Conservation (phyloP, 2,888 invertebrate genomes). For the Rhagonycha lutea region DNA sequence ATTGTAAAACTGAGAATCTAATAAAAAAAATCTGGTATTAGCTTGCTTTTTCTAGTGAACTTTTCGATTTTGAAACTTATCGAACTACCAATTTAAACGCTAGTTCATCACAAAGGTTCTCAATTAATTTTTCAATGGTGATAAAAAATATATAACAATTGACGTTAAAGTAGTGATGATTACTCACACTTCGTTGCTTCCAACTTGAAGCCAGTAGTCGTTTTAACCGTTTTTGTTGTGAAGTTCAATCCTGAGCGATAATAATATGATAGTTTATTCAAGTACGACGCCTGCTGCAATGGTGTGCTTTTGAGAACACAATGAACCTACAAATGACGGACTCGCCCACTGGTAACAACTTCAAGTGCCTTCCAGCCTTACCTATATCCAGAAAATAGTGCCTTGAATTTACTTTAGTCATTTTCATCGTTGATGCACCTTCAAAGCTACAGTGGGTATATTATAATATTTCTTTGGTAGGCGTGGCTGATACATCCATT, state of each 20-base stretch:
- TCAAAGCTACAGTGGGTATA: neutral
- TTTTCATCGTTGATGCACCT: neutral
- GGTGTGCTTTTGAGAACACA: conserved; percentile 9
- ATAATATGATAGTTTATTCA: conserved; percentile 18
- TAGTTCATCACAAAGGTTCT: neutral
- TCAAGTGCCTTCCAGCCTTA: neutral
- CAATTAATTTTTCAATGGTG: neutral
- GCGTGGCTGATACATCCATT: neutral
- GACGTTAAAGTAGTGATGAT: neutral
- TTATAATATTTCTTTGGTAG: neutral
- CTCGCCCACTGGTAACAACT: neutral
- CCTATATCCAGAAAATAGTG: neutral
- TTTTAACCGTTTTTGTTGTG: conserved; percentile 15
- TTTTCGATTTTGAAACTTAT: no score
- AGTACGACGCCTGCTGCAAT: conserved; percentile 13
- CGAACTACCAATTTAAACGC: neutral
- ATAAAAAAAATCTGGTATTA: neutral
- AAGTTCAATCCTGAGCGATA: conserved; percentile 11
- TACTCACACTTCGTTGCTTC: neutral
- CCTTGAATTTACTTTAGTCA: neutral
- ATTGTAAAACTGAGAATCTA: neutral
- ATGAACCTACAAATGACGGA: conserved; percentile 8
- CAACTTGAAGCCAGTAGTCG: neutral
- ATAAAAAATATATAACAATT: neutral
- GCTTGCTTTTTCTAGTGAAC: neutral